Evolutionary conservation across 2,888 invertebrate genomes (phyloP).

Genomic region (Neoitamus cyanurus): DNA sequence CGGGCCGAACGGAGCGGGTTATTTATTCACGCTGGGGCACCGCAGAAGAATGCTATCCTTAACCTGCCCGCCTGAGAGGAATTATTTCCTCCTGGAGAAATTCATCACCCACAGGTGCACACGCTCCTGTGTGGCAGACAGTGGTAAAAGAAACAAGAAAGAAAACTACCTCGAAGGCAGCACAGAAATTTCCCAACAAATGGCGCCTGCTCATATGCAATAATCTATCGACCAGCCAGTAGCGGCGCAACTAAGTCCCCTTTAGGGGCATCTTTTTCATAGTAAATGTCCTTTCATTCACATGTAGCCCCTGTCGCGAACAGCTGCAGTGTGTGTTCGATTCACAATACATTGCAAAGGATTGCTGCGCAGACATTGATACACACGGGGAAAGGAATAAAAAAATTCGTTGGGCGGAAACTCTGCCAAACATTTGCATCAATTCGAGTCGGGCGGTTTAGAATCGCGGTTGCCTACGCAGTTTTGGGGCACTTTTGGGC

Average conservation of each 20-base stretch:
- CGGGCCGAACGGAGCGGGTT: neutral
- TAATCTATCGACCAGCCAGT: conserved; percentile 45
- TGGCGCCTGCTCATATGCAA: conserved; percentile 51
- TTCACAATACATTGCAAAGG: neutral
- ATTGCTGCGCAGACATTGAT: conserved; percentile 31
- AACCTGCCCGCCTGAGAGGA: neutral
- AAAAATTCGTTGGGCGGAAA: conserved; percentile 60
- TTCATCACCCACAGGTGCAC: conserved; percentile 19
- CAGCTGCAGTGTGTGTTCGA: neutral
- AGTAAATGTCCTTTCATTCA: conserved; percentile 41
- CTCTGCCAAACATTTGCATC: conserved; percentile 63
- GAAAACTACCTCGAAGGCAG: neutral
- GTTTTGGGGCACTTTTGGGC: conserved; percentile 8
- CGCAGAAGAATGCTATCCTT: neutral
- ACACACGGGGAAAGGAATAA: neutral
- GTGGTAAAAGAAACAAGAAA: neutral
- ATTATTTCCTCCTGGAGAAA: neutral
- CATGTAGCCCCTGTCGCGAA: neutral
- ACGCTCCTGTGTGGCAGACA: neutral
- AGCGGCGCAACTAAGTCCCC: neutral
- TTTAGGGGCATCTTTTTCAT: neutral
- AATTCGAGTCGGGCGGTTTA: conserved; percentile 62
- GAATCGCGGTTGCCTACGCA: conserved; percentile 59
- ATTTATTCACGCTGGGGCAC: neutral
- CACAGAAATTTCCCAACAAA: conserved; percentile 24